Evolutionary conservation across 2,888 invertebrate genomes (phyloP), one percentile per base, ranked within the genome.

Genomic region (Noctua pronuba): DNA sequence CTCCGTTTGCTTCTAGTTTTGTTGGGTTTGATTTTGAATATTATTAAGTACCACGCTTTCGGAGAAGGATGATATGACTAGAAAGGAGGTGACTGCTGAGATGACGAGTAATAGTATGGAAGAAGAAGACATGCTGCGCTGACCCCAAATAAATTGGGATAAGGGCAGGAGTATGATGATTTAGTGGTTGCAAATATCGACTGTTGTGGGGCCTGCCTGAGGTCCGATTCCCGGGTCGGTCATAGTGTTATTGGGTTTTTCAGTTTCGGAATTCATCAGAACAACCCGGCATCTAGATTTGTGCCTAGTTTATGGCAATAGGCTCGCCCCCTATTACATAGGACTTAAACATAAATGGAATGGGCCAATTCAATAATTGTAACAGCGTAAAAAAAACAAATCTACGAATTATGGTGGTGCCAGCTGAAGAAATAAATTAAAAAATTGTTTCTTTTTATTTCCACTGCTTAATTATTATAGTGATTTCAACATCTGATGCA

Each of bases 1-100:
- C 21, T 83, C 52, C 60, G 46, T 67, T 78, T 49, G 71, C 11
- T 4, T 60, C 1, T n/a, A 73, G 52, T 76, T 77, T 62, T 24
- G 44, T 44, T 52, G 35, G 35, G 28, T 67, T 75, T 49, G 44
- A 2, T 28, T 77, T 41, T 46, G 79, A 41, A 69, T 68, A 68
- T 38, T 46, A 24, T 58, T 52, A 7, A 38, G 38, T 38, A 38
- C 38, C 35, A 35, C 4, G 35, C 3, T 0, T 24, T 24, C 24
- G 10, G 10, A 24, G 24, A 10, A 24, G 10, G 24, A 52, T 49
- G 49, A 49, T 24, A 21, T 49, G 49, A 8, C 49, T 8, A 24
- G 49, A 49, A 52, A 52, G 24, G 46, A 46, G 46, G 46, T 46
- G 21, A 7, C 18, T 46, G 49, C 24, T 24, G 24, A 52, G 49